These are phyloP conservation scores for Noctua janthina DNA, from an alignment of 2,888 invertebrate genomes.

Conservation along the genomic window DNA sequence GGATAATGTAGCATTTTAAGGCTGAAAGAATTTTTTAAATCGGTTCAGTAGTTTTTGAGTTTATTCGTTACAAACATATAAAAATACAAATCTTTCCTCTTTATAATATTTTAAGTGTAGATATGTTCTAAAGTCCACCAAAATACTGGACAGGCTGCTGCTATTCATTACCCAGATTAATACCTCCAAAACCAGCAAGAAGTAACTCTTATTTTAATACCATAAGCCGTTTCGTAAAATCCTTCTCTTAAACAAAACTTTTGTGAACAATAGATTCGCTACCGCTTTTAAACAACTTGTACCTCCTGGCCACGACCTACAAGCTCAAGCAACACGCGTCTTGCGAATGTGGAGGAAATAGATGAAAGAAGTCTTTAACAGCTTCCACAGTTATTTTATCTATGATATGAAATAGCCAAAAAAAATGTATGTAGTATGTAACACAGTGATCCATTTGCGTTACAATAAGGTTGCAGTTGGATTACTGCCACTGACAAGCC, in stretches of 20 bases:
- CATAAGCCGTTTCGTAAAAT: slow-evolving; percentile 2
- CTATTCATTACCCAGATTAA: background rate
- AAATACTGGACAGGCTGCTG: background rate
- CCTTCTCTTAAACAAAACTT: slow-evolving; percentile 9
- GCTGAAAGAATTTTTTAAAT: no score
- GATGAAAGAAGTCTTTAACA: background rate
- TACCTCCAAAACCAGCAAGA: background rate
- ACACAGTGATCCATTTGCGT: no score
- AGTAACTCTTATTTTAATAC: background rate
- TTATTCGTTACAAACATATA: no score
- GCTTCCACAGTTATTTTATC: background rate
- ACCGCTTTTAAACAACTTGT: background rate
- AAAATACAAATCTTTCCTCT: no score
- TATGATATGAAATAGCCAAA: no score
- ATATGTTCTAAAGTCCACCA: background rate
- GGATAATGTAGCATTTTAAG: no score
- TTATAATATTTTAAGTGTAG: no score
- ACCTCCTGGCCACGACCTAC: background rate
- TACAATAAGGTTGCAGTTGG: no score
- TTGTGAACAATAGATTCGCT: slow-evolving; percentile 1
- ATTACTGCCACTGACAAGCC: background rate
- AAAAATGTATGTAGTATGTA: no score
- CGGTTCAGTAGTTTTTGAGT: no score
- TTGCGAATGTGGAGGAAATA: background rate
- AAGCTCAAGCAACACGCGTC: background rate